Percentiles rank a stretch among this genome's conserved stretches.
Evolutionary conservation across 2,113 vertebrate species (phyloP).

Genomic region (Apodemus sylvaticus): DNA sequence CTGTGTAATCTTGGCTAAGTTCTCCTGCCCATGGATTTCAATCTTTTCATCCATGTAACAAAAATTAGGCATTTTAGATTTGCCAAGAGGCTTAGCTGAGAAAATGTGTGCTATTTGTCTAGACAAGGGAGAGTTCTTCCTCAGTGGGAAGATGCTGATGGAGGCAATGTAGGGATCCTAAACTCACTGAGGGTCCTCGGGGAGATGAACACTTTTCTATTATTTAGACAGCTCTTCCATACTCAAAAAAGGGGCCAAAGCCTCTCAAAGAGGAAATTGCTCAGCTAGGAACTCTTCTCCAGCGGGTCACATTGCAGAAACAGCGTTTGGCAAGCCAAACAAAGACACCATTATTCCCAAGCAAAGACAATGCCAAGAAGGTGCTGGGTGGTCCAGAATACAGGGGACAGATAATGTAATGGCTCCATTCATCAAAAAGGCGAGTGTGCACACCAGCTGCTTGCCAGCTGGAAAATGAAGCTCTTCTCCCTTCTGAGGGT

Average conservation of each 20-base stretch:
- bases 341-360: constrained; percentile 82
- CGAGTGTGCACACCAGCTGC: constrained; percentile 82
- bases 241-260: constrained; percentile 16
- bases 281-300: constrained; percentile 78
- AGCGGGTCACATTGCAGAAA: constrained; percentile 77
- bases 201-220: neutral
- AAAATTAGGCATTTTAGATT: neutral
- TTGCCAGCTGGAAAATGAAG: constrained; percentile 85
- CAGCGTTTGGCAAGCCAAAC: constrained; percentile 77
- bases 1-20: neutral
- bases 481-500: constrained; percentile 75
- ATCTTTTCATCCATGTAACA: neutral
- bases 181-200: neutral
- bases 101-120: neutral
- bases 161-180: neutral
- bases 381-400: constrained; percentile 85
- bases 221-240: constrained; percentile 2
- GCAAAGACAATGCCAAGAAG: constrained; percentile 75
- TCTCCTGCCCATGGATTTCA: neutral
- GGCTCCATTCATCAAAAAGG: constrained; percentile 82
- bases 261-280: constrained; percentile 71
- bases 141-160: neutral
- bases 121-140: neutral
- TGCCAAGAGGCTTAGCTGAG: neutral
- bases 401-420: constrained; percentile 85